These are phyloP conservation scores for Drosophila prostipennis DNA, from an alignment of 2,888 invertebrate genomes.

Conservation along the genomic window DNA sequence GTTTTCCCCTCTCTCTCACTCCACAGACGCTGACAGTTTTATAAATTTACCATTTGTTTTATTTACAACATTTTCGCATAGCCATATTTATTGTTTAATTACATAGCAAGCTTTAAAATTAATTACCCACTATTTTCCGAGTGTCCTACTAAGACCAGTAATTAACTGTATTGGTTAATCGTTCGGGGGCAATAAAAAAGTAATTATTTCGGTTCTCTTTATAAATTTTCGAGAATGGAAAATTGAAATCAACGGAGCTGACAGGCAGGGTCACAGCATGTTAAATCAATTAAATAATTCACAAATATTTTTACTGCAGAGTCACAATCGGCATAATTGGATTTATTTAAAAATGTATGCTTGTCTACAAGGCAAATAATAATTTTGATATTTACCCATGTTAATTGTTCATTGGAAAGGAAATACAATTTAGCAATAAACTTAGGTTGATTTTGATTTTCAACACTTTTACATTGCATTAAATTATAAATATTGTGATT, in stretches of 20 bases:
- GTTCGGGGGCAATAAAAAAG: constrained; percentile 26
- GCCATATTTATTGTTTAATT: constrained; percentile 71
- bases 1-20: constrained; percentile 6
- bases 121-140: constrained; percentile 39
- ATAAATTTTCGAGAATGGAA: not conserved
- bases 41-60: constrained; percentile 50
- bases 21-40: constrained; percentile 52
- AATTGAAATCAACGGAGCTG: not conserved
- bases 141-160: constrained; percentile 26
- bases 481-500: too few species aligned
- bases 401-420: too few species aligned
- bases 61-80: constrained; percentile 43
- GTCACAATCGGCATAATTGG: not conserved
- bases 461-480: too few species aligned
- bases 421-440: too few species aligned
- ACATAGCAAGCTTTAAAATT: constrained; percentile 62
- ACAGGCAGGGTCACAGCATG: not conserved
- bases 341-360: too few species aligned
- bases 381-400: too few species aligned
- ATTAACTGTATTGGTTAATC: constrained; percentile 64
- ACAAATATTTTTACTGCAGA: not conserved
- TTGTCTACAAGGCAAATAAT: too few species aligned
- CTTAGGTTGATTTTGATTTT: too few species aligned
- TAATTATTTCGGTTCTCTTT: constrained; percentile 14
- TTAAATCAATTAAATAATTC: not conserved